These are phyloP conservation scores for Zygogramma bicolorata DNA, from an alignment of 2,888 invertebrate species.

Conservation along the genomic window DNA sequence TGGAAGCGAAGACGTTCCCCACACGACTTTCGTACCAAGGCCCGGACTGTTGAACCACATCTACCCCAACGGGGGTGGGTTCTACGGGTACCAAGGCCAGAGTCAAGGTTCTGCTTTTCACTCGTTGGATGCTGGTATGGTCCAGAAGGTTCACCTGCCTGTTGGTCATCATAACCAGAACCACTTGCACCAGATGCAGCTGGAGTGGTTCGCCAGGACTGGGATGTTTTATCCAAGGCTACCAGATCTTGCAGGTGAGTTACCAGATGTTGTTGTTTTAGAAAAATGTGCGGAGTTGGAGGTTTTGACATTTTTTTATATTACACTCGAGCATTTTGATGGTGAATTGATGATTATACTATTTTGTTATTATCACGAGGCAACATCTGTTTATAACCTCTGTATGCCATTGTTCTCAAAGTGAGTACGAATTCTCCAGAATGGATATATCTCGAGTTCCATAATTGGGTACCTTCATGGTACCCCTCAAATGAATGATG, in stretches of 20 bases:
- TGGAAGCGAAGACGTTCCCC: slow-evolving; percentile 80
- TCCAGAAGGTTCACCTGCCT: slow-evolving; percentile 68
- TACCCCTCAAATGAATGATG: too few relatives aligned
- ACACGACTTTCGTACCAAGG: slow-evolving; percentile 71
- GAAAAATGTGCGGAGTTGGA: too few relatives aligned
- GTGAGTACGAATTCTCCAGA: too few relatives aligned
- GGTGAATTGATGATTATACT: too few relatives aligned
- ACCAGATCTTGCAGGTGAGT: slow-evolving; percentile 84
- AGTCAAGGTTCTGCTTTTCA: slow-evolving; percentile 70
- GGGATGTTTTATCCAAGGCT: slow-evolving; percentile 93
- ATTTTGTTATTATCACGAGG: too few relatives aligned
- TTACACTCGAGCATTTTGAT: too few relatives aligned
- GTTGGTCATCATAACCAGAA: slow-evolving; percentile 64
- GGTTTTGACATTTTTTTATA: too few relatives aligned
- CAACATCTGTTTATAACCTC: too few relatives aligned
- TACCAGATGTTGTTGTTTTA: neutral
- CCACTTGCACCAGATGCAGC: slow-evolving; percentile 83
- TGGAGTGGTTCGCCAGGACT: slow-evolving; percentile 90
- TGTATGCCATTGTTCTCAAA: too few relatives aligned
- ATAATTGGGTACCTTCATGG: too few relatives aligned
- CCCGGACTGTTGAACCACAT: slow-evolving; percentile 71
- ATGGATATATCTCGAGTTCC: too few relatives aligned
- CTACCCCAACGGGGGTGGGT: slow-evolving; percentile 59
- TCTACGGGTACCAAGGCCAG: slow-evolving; percentile 67
- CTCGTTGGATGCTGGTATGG: slow-evolving; percentile 68